Evolutionary conservation across 2,888 invertebrate species (phyloP).

Genomic region (Thereva unica): DNA sequence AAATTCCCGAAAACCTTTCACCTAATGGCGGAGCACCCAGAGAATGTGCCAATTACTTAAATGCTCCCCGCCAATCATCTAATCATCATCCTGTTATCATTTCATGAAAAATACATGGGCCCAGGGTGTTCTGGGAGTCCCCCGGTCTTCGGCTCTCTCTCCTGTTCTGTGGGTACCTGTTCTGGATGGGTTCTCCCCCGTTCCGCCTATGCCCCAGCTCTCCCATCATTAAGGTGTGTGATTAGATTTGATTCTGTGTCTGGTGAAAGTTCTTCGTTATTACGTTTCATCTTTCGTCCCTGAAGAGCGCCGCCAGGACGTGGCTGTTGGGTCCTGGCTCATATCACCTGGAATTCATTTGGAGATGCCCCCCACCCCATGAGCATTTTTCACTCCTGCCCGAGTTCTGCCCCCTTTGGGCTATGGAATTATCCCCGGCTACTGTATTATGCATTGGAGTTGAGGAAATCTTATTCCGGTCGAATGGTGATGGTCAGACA

Average conservation of each 20-base stretch:
- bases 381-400: no score
- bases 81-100: constrained; percentile 34
- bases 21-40: neutral
- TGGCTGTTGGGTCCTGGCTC: neutral
- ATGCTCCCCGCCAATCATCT: constrained; percentile 37
- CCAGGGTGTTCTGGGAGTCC: neutral
- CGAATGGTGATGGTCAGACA: constrained; percentile 10
- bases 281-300: neutral
- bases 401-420: no score
- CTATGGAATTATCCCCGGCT: no score
- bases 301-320: neutral
- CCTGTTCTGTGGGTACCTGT: no score
- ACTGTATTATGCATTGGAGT: constrained; percentile 2
- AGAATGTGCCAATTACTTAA: constrained; percentile 37
- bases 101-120: constrained; percentile 40
- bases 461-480: neutral
- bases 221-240: neutral
- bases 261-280: constrained; percentile 7
- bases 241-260: constrained; percentile 9
- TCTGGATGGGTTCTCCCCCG: no score
- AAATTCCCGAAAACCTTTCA: no score
- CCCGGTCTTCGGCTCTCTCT: neutral
- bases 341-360: no score
- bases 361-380: no score
- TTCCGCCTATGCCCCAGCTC: no score